Percentiles rank a stretch among this genome's conserved stretches.
Conservation (phyloP, 2,113 vertebrate genomes). For the Hydropotes inermis region DNA sequence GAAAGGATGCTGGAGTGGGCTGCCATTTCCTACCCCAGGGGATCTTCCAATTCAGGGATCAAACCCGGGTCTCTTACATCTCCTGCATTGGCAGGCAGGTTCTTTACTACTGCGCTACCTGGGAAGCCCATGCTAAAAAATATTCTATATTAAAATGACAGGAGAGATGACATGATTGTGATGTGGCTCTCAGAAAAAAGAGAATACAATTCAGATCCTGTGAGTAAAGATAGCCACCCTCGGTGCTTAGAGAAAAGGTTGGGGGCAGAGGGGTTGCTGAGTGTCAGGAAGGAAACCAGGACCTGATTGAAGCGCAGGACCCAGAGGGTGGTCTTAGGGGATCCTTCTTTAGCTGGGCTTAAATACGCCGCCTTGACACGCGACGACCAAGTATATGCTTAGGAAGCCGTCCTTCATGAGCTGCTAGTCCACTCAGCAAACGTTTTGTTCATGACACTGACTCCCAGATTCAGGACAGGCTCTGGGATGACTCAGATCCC, state of each 20-base stretch:
- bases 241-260: neutral
- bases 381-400: accelerated
- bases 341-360: neutral
- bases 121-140: neutral
- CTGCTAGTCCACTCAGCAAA: neutral
- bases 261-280: accelerated
- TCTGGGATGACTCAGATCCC: accelerated
- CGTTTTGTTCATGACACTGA: accelerated
- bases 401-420: neutral
- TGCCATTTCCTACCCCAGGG: neutral
- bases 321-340: neutral
- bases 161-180: accelerated
- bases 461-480: neutral
- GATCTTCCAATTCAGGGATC: neutral
- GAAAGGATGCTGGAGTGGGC: neutral
- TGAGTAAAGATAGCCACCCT: neutral
- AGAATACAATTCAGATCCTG: accelerated
- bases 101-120: neutral
- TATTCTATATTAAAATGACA: no score
- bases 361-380: neutral
- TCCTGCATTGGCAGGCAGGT: neutral
- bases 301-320: neutral
- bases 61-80: neutral
- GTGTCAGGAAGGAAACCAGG: accelerated
- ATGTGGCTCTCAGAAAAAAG: neutral